Conservation (phyloP, 2,797 vertebrate species). For the Pseudomugil gertrudae region DNA sequence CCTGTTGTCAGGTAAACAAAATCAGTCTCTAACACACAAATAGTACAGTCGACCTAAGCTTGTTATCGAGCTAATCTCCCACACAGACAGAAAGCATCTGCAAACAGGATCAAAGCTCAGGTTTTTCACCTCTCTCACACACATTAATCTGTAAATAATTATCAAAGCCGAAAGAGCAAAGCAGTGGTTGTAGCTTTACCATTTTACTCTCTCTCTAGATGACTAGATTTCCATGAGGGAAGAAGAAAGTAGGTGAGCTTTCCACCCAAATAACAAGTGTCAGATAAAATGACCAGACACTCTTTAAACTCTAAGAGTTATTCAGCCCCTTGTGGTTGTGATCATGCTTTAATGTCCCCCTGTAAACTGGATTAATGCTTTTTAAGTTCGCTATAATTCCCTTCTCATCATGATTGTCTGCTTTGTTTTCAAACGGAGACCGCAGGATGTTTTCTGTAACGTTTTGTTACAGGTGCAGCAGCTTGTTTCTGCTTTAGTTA, state of each 20-base stretch:
- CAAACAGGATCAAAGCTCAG: constrained; percentile 45
- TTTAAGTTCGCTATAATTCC: no score
- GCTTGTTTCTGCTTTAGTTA: no score
- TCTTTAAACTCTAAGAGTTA: not conserved
- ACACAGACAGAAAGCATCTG: constrained; percentile 7
- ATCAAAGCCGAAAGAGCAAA: not conserved
- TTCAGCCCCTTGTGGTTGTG: not conserved
- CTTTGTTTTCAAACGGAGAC: no score
- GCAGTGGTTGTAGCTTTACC: not conserved
- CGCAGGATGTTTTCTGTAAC: no score
- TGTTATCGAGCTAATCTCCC: constrained; percentile 36
- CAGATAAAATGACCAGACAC: no score
- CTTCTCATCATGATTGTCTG: no score
- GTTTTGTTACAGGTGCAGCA: no score
- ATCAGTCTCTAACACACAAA: constrained; percentile 7
- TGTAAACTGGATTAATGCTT: no score
- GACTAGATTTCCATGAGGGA: no score
- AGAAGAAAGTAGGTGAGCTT: not conserved
- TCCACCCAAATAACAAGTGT: no score
- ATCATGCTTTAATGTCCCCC: not conserved
- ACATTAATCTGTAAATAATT: not conserved
- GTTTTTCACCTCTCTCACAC: constrained; percentile 2
- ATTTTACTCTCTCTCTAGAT: not conserved
- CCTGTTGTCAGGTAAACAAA: no score
- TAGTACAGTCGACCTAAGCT: constrained; percentile 7